These are phyloP conservation scores for Halcyon malimbica DNA, from an alignment of 2,113 vertebrate species.

Conservation along the genomic window DNA sequence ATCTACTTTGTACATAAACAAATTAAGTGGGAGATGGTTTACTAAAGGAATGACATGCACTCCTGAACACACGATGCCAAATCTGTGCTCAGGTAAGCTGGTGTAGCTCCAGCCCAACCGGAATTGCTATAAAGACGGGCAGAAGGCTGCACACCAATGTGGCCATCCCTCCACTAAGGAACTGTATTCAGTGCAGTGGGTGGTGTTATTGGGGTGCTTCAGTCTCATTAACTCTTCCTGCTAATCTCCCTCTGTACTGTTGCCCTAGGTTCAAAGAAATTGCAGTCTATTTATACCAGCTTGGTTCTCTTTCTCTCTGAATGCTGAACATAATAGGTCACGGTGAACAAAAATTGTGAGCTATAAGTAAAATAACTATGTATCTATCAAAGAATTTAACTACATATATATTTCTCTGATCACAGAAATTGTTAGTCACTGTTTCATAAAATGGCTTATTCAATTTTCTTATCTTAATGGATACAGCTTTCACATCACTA, in stretches of 20 bases:
- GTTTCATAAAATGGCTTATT: neutral
- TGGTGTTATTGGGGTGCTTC: neutral
- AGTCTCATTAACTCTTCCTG: neutral
- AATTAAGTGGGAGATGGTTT: neutral
- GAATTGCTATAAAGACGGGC: neutral
- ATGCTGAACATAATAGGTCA: neutral
- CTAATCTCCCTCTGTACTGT: neutral
- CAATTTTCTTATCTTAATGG: neutral
- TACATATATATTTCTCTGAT: neutral
- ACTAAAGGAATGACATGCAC: neutral
- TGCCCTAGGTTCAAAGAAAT: neutral
- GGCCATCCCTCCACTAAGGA: neutral
- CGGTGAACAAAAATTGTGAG: neutral
- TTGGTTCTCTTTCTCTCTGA: neutral
- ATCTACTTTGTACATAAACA: neutral
- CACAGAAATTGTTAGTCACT: neutral
- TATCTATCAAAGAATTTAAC: neutral
- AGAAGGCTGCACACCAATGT: neutral
- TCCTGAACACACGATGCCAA: neutral
- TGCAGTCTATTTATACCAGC: neutral
- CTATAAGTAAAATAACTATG: neutral
- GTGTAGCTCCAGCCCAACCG: neutral
- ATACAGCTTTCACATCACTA: neutral
- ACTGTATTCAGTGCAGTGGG: neutral
- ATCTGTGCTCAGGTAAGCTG: neutral